Evolutionary conservation across 2,888 invertebrate genomes (phyloP), one percentile per base, ranked within the genome.

Genomic region (Dryomyza anilis): DNA sequence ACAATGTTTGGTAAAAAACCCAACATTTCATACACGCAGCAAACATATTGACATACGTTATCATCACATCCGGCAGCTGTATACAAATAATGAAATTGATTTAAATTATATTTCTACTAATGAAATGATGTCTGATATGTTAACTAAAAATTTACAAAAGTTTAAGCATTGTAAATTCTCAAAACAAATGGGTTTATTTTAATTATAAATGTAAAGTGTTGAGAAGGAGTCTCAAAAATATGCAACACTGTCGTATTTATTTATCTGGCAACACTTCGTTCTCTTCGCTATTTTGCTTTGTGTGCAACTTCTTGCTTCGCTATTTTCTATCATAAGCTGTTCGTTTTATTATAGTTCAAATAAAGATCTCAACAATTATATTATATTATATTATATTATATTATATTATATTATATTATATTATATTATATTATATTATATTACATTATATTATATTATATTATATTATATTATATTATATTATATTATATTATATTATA

Each of bases 141-240:
- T 65, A 2, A 66, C 67, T 0, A 67, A 69, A 29, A 66, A 66
- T 63, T 39, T 69, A 16, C n/a, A n/a, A n/a, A n/a, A n/a, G n/a
- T n/a, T n/a, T n/a, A n/a, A n/a, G n/a, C n/a, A n/a, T n/a, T n/a
- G n/a, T n/a, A n/a, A n/a, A n/a, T n/a, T n/a, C n/a, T n/a, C n/a
- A n/a, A n/a, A n/a, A n/a, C n/a, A n/a, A n/a, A n/a, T n/a, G n/a
- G n/a, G n/a, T n/a, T n/a, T n/a, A n/a, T n/a, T n/a, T n/a, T n/a
- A n/a, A n/a, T n/a, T n/a, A n/a, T n/a, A n/a, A n/a, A n/a, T n/a
- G n/a, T n/a, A n/a, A n/a, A n/a, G n/a, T n/a, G n/a, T n/a, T n/a
- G n/a, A n/a, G n/a, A n/a, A n/a, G n/a, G n/a, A n/a, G n/a, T n/a
- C n/a, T n/a, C n/a, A n/a, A n/a, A n/a, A n/a, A n/a, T n/a, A n/a